These are phyloP conservation scores for Macquaria ambigua DNA, from an alignment of 2,113 vertebrate genomes.

Conservation along the genomic window DNA sequence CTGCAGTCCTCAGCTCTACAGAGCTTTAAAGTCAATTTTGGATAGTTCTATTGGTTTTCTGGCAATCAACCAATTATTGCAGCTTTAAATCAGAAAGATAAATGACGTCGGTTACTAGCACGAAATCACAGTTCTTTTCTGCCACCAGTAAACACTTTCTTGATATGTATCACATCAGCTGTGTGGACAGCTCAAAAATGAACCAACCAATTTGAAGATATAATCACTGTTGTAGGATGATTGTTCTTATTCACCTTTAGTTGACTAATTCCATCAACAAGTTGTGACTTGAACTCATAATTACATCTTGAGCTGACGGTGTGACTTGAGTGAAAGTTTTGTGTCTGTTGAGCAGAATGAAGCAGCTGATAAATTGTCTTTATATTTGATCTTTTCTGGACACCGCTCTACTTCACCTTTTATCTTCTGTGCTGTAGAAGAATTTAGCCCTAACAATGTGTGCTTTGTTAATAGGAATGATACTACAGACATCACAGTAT, in stretches of 20 bases:
- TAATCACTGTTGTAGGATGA: not conserved
- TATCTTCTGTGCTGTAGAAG: conserved; percentile 4
- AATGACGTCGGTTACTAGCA: too few relatives aligned
- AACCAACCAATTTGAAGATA: not conserved
- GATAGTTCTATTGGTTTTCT: not conserved
- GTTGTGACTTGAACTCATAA: not conserved
- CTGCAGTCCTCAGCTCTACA: not conserved
- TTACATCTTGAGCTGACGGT: not conserved
- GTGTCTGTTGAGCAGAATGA: not conserved
- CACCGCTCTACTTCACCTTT: not conserved
- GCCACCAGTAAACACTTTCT: not conserved
- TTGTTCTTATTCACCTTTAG: not conserved
- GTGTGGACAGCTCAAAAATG: not conserved
- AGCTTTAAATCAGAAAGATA: not conserved
- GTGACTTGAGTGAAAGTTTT: not conserved
- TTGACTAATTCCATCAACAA: not conserved
- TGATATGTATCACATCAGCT: not conserved
- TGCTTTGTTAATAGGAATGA: conserved; percentile 39
- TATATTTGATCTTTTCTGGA: not conserved
- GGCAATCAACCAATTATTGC: not conserved
- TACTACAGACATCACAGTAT: conserved; percentile 1
- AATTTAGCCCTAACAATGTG: not conserved
- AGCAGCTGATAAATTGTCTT: not conserved
- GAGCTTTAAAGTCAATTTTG: not conserved
- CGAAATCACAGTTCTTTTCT: not conserved